Evolutionary conservation across 2,113 vertebrate species (phyloP).

Genomic region (Arothron firmamentum): DNA sequence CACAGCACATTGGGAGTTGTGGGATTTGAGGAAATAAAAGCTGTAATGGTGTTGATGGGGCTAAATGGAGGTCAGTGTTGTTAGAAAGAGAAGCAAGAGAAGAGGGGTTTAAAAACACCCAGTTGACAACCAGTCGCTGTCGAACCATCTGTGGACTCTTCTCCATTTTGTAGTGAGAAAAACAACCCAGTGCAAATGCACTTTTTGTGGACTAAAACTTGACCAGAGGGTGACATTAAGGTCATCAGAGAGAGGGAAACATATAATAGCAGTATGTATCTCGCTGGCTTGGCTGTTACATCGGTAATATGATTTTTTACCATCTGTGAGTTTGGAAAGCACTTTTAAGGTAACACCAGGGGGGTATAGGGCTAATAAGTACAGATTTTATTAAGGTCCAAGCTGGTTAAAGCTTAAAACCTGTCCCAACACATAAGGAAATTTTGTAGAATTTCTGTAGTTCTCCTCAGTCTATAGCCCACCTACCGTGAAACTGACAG

Average conservation of each 20-base stretch:
- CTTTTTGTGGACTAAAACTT: conserved; percentile 13
- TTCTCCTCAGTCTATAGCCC: not conserved
- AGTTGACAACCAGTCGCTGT: conserved; percentile 17
- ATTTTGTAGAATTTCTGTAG: conserved; percentile 5
- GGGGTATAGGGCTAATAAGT: conserved; percentile 8
- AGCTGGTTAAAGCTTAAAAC: conserved; percentile 14
- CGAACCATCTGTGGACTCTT: conserved; percentile 16
- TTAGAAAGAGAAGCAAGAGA: conserved; percentile 8
- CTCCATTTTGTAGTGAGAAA: conserved; percentile 10
- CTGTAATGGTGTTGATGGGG: conserved; percentile 10
- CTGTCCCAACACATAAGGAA: conserved; percentile 35
- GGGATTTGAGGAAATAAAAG: conserved; percentile 7
- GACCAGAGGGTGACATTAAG: conserved; percentile 31
- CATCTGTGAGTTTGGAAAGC: conserved; percentile 35
- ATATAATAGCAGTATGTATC: conserved; percentile 9
- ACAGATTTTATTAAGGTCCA: conserved; percentile 38
- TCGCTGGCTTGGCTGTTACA: conserved; percentile 8
- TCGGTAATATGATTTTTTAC: conserved; percentile 42
- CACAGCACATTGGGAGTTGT: not conserved
- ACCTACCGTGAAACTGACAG: not conserved
- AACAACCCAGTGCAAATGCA: conserved; percentile 2
- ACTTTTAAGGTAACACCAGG: conserved; percentile 21
- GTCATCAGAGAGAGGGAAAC: conserved; percentile 24
- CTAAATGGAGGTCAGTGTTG: conserved; percentile 44
- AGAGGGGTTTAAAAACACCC: not conserved